Conservation (phyloP, 2,797 vertebrate genomes). For the Toxotes lorentzi region DNA sequence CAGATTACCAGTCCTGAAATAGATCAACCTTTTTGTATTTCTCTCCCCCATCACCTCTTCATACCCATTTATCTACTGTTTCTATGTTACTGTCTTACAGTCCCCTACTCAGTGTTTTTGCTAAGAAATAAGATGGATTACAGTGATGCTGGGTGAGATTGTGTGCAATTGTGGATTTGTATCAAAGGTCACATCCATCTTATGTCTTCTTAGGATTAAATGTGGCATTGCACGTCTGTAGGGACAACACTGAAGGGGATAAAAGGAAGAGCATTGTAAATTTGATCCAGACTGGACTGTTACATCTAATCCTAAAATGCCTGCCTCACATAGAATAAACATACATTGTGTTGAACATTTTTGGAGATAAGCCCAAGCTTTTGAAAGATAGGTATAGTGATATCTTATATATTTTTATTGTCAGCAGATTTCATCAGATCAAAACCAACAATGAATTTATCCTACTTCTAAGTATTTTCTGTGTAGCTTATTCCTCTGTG, state of each 20-base stretch:
- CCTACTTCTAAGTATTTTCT: no score
- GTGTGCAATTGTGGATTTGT: constrained; percentile 57
- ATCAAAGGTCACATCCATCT: constrained; percentile 51
- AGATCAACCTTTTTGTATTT: constrained; percentile 78
- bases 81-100: constrained; percentile 30
- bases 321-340: not conserved
- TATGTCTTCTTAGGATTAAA: constrained; percentile 67
- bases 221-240: constrained; percentile 34
- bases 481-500: no score
- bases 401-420: no score
- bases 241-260: constrained; percentile 30
- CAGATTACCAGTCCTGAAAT: constrained; percentile 80
- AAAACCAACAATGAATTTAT: no score
- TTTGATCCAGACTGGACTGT: constrained; percentile 20
- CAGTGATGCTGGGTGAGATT: constrained; percentile 45
- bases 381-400: no score
- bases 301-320: constrained; percentile 1
- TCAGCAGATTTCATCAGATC: no score
- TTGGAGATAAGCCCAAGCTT: not conserved
- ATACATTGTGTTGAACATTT: not conserved
- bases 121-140: constrained; percentile 61
- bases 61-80: constrained; percentile 43
- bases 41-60: constrained; percentile 30
- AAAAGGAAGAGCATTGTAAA: constrained; percentile 48
- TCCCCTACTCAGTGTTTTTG: constrained; percentile 38